phyloP scores from a whole-genome alignment of 2,888 invertebrate species.

The Rotaria socialis region DNA sequence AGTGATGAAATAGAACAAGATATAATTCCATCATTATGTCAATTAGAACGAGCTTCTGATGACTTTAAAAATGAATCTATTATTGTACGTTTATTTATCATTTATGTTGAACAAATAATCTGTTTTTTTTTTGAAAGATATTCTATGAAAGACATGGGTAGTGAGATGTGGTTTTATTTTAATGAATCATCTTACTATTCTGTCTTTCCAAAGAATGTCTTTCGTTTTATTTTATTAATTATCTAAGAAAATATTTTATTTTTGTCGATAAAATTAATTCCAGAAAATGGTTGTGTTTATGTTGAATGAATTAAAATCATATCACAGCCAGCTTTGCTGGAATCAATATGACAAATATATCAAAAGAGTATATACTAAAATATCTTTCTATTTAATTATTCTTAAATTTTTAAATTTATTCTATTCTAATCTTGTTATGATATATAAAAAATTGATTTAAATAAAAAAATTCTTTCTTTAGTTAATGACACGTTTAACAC shows the following conservation, averaged over 20 bases:
- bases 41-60: not conserved
- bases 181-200: conserved; percentile 13
- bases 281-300: conserved; percentile 19
- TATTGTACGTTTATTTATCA: not conserved
- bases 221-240: too few relatives aligned
- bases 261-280: not conserved
- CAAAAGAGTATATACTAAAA: too few relatives aligned
- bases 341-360: not conserved
- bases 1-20: not conserved
- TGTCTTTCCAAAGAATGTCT: conserved; percentile 37
- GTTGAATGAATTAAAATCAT: not conserved
- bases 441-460: too few relatives aligned
- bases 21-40: not conserved
- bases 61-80: conserved; percentile 31
- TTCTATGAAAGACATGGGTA: conserved; percentile 37
- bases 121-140: not conserved
- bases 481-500: conserved; percentile 25
- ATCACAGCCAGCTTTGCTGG: conserved; percentile 37
- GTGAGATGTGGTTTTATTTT: not conserved
- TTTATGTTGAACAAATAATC: not conserved
- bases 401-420: too few relatives aligned
- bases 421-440: too few relatives aligned
- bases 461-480: not conserved
- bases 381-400: too few relatives aligned
- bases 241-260: too few relatives aligned